Evolutionary conservation across 2,113 vertebrate genomes (phyloP), one percentile per base, ranked within the genome.

Genomic region (Condylura cristata): DNA sequence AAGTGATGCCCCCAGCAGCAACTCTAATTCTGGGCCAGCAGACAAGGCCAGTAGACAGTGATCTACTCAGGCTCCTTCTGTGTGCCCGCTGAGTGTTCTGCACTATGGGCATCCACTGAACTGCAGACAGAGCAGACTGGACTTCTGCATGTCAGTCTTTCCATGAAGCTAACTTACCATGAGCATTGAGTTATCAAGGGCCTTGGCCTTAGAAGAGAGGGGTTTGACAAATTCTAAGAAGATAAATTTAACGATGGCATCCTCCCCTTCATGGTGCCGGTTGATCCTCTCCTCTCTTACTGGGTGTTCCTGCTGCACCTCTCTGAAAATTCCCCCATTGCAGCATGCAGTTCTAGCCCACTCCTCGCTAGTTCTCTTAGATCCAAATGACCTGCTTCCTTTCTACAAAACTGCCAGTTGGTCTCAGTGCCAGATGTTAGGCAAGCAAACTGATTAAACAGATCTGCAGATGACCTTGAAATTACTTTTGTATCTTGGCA

Each of bases 1-100:
- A 94, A 93, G 95, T 76, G 89, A 84, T 87, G 61, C 72, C 92
- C 86, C 79, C 89, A 94, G 82, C 81, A 95, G 89, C 84, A 68
- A 90, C 63, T 95, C 92, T 93, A 95, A 95, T 87, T 87, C 85
- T 11, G 53, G 71, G 87, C 56, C 94, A 87, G 53, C 34, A 0
- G 1, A 63, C 80, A 58, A 72, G 75, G 41, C 87, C 78, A 93
- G 63, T n/a, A 71, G 41, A 90, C 78, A 93, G 63, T n/a, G 85
- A 83, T 37, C 20, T 56, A 20, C n/a, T 46, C 39, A 34, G 51
- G 41, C 89, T 92, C 34, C 9, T 44, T 79, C 39, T 8, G 12
- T 60, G 58, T 17, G 28, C 34, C 70, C 74, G 68, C 32, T 32
- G 53, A 32, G 34, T 37, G 22, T 58, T 41, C 26, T 53, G 20